Evolutionary conservation across 2,888 invertebrate species (phyloP).

Genomic region (Cheilosia pagana): DNA sequence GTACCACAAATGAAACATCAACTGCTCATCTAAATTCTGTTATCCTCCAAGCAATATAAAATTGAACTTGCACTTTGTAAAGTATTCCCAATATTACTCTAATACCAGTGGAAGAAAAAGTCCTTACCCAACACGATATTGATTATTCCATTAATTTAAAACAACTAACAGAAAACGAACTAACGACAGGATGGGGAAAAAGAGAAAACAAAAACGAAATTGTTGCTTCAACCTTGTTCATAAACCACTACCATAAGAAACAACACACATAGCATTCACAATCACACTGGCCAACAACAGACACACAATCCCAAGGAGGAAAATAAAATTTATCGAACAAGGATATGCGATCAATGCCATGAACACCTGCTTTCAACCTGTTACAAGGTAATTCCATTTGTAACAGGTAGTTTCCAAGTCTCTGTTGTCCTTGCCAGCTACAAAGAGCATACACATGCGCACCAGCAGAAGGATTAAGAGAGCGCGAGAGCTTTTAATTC

Average conservation of each 20-base stretch:
- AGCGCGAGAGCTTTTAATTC: slow-evolving; percentile 41
- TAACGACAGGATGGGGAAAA: slow-evolving; percentile 3
- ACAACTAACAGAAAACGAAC: slow-evolving; percentile 46
- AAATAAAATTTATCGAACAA: slow-evolving; percentile 66
- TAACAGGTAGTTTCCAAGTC: slow-evolving; percentile 69
- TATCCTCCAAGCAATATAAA: slow-evolving; percentile 43
- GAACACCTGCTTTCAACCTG: slow-evolving; percentile 75
- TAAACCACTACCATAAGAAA: slow-evolving; percentile 14
- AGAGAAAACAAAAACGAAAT: slow-evolving; percentile 35
- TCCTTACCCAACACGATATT: slow-evolving; percentile 53
- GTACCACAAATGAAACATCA: slow-evolving; percentile 49
- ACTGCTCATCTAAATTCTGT: slow-evolving; percentile 17
- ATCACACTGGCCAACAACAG: neutral
- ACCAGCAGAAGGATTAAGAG: neutral
- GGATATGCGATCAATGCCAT: slow-evolving; percentile 74
- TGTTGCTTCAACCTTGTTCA: slow-evolving; percentile 69
- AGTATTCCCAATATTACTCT: slow-evolving; percentile 25
- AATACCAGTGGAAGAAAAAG: neutral
- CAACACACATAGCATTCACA: slow-evolving; percentile 3
- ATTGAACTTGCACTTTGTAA: slow-evolving; percentile 45
- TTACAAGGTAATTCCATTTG: slow-evolving; percentile 68
- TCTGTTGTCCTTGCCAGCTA: slow-evolving; percentile 20
- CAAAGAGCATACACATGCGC: slow-evolving; percentile 32
- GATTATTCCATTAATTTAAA: slow-evolving; percentile 74
- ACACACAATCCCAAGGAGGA: slow-evolving; percentile 7